Evolutionary conservation across 1,140 invertebrate genomes (phyloP), one percentile per base, ranked within the genome.

Genomic region (Magallana ariakensis): DNA sequence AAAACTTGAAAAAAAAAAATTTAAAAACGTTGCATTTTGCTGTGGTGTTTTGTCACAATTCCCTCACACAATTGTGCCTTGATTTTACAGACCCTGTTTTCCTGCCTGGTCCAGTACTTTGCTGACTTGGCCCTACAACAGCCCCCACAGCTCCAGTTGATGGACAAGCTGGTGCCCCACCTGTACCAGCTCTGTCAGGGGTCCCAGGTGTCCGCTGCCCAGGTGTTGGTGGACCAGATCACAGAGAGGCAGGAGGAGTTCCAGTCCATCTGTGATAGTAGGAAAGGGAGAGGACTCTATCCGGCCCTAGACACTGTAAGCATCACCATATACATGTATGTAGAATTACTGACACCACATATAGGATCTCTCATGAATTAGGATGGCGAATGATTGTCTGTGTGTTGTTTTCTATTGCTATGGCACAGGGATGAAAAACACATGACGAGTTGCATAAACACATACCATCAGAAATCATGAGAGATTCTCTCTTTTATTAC

Each of bases 161-260:
- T 83, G 2, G 91, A 94, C 84, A 95, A 95, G 92, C 90, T 98
- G 53, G 95, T 91, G 8, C 85, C 87, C 8, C 95, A 96, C 90
- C 94, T 98, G 6, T 98, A 97, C 91, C 96, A 97, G 91, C 93
- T 98, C 80, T 95, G 96, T 0, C 96, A 97, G 88, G 94, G 96
- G 26, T 97, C 96, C 93, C 96, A 97, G 80, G 94, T 96, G 15
- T 96, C 96, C 90, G 95, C 97, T 19, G 96, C 96, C 82, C 95
- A 95, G 86, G 96, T 95, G 90, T 89, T 98, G 13, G 91, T 96
- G 10, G 96, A 97, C 92, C 95, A 97, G 13, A 95, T 98, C 1
- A 96, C 96, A 92, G 96, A 97, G 85, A 97, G 98, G 94, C 96
- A 97, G 87, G 94, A 96, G 0, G 94, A 96, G 46, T 98, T 96